Conservation (phyloP, 2,113 vertebrate species). For the Elephas maximus region DNA sequence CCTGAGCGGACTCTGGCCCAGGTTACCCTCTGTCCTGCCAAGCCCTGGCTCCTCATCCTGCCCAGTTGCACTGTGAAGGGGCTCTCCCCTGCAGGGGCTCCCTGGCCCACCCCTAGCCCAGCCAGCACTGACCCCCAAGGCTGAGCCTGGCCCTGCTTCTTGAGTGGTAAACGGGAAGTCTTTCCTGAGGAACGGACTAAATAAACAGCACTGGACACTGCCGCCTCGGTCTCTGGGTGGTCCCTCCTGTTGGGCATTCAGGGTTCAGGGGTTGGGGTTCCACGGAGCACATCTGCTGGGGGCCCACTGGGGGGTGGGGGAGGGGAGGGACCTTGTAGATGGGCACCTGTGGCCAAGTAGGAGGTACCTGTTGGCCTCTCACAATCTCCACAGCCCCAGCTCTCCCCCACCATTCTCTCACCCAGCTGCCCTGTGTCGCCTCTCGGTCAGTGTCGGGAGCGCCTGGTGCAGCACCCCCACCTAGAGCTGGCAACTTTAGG, state of each 20-base stretch:
- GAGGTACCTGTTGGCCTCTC: neutral
- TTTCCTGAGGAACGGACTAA: conserved; percentile 40
- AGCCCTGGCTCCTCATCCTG: neutral
- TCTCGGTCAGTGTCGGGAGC: neutral
- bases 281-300: no score
- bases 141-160: conserved; percentile 32
- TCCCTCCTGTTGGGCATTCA: no score
- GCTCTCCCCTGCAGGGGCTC: neutral
- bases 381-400: accelerated
- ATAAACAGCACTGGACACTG: conserved; percentile 59
- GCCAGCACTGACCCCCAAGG: neutral
- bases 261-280: neutral
- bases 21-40: neutral
- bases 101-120: neutral
- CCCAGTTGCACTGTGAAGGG: neutral
- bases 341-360: neutral
- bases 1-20: neutral
- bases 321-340: no score
- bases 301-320: no score
- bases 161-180: neutral
- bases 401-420: neutral
- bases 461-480: neutral
- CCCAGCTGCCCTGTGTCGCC: neutral
- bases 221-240: neutral
- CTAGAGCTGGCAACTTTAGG: neutral